Base-by-base conservation (phyloP, 2,113 vertebrate species). In the Laterallus jamaicensis region DNA sequence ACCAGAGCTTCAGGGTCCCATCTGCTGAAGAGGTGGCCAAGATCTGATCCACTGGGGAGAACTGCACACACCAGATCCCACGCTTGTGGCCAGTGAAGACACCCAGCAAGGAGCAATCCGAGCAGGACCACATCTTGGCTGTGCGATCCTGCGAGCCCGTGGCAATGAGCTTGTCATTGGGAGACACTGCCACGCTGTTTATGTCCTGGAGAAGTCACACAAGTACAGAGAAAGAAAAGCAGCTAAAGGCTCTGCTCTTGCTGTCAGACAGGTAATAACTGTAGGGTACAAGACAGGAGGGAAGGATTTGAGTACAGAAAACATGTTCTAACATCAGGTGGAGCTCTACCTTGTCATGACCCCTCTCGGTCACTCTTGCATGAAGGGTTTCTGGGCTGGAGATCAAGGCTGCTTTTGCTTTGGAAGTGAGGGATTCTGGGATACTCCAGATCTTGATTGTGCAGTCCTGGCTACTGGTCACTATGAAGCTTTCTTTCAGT, bases 371-470 rank as follows among this genome's bases (percentile, higher is more conserved):
- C 66, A 97, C 54, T 18, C 97, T 97, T 11, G 98, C 97, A 2
- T 95, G 97, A 35, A 99, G 97, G 40, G 79, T 84, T 35, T 97
- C 77, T 1, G 97, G 92, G 1, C 92, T 97, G 10, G 66, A 54
- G 37, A 54, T 10, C 4, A 21, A 35, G 52, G 37, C 90, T 80
- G 92, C 80, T 37, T 85, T 84, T 18, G 88, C 88, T 84, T 95
- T 92, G 21, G 94, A 82, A 4, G 93, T 50, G 39, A 98, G 86
- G 40, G 93, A 90, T 60, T 98, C 97, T 0, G 99, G 98, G 32
- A 99, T 97, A 31, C 98, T 98, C 99, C 99, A 99, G 49, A 99
- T 95, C 96, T 99, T 99, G 68, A 99, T 93, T 0, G 99, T 99
- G 40, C 98, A 99, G 97, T 99, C 99, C 96, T 99, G 99, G 96